Conservation (phyloP, 2,797 vertebrate genomes). For the Cetoscarus ocellatus region DNA sequence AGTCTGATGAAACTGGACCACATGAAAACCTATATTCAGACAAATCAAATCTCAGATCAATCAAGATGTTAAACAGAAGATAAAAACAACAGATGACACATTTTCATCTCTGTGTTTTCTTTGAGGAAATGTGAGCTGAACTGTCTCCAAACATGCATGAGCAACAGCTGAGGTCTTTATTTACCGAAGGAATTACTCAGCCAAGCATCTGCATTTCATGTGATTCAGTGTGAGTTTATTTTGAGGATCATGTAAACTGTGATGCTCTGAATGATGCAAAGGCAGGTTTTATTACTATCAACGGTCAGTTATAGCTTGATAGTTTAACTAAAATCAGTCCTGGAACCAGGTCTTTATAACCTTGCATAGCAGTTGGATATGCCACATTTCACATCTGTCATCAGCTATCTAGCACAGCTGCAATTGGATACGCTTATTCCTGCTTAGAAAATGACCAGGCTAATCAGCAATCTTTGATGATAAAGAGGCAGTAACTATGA, state of each 20-base stretch:
- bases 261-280: too few species aligned
- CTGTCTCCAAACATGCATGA: slow-evolving; percentile 7
- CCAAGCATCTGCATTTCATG: not conserved
- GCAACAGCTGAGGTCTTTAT: not conserved
- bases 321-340: too few species aligned
- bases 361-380: too few species aligned
- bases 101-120: not conserved
- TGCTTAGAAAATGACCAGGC: too few species aligned
- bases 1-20: not conserved
- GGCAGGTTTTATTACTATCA: too few species aligned
- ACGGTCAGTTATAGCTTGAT: too few species aligned
- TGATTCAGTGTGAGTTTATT: not conserved
- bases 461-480: too few species aligned
- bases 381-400: too few species aligned
- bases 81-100: not conserved
- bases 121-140: slow-evolving; percentile 5
- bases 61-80: slow-evolving; percentile 2
- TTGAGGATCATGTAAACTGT: not conserved
- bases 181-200: not conserved
- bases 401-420: too few species aligned
- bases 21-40: not conserved
- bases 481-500: too few species aligned
- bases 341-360: too few species aligned
- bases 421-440: too few species aligned
- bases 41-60: not conserved